Evolutionary conservation across 1,140 invertebrate genomes (phyloP).

Genomic region (Atta texana): DNA sequence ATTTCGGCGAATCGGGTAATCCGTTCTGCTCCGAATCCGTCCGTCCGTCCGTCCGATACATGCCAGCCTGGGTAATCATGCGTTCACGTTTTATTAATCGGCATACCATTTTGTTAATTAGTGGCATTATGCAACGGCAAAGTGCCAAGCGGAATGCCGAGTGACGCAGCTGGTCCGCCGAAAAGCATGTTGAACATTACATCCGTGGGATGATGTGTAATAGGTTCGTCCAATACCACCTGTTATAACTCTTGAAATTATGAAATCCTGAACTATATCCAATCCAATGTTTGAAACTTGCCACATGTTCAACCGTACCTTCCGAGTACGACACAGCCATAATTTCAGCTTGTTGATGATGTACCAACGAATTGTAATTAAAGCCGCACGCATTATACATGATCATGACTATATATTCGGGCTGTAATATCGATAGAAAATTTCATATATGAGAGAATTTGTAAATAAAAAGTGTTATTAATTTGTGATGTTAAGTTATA

Average conservation of each 20-base stretch:
- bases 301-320: slow-evolving; percentile 25
- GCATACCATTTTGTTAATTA: slow-evolving; percentile 75
- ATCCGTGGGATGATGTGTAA: slow-evolving; percentile 6
- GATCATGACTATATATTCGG: background rate
- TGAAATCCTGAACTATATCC: slow-evolving; percentile 45
- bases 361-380: slow-evolving; percentile 49
- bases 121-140: slow-evolving; percentile 61
- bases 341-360: slow-evolving; percentile 42
- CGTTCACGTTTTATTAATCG: slow-evolving; percentile 73
- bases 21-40: slow-evolving; percentile 67
- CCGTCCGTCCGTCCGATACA: slow-evolving; percentile 67
- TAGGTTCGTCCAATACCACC: slow-evolving; percentile 25
- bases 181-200: slow-evolving; percentile 16
- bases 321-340: background rate
- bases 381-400: background rate
- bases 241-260: slow-evolving; percentile 64
- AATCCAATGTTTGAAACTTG: slow-evolving; percentile 30
- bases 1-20: slow-evolving; percentile 77
- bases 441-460: background rate
- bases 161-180: background rate
- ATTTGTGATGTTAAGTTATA: no score
- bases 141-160: slow-evolving; percentile 71
- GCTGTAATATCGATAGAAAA: background rate
- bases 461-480: background rate
- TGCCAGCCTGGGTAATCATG: slow-evolving; percentile 17